These are phyloP conservation scores for Maccullochella peelii DNA, from an alignment of 2,113 vertebrate genomes.

Conservation along the genomic window DNA sequence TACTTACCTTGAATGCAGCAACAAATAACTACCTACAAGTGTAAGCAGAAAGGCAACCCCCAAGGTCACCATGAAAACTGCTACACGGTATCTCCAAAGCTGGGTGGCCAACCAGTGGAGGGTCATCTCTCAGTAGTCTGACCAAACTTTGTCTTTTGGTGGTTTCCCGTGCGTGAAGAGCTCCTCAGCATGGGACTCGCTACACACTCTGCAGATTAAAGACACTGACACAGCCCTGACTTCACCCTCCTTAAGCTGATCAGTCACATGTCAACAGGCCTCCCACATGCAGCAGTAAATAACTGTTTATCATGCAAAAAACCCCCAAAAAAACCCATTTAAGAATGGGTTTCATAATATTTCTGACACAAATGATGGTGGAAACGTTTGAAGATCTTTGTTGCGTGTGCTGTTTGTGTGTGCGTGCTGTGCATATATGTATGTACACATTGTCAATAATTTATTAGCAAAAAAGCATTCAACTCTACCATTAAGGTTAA, in stretches of 20 bases:
- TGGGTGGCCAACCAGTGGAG: conserved; percentile 34
- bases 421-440: background rate
- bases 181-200: conserved; percentile 9
- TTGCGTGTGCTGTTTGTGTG: background rate
- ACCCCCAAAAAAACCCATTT: no score
- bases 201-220: conserved; percentile 21
- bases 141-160: background rate
- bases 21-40: conserved; percentile 34
- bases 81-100: conserved; percentile 46
- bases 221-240: conserved; percentile 23
- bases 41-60: conserved; percentile 40
- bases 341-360: background rate
- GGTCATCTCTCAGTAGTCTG: conserved; percentile 44
- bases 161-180: background rate
- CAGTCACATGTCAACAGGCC: conserved; percentile 16
- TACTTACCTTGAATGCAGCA: conserved; percentile 48
- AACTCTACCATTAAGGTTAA: background rate
- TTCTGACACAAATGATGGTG: background rate
- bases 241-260: conserved; percentile 46
- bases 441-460: background rate
- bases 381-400: no score
- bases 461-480: background rate
- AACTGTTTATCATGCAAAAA: background rate
- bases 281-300: background rate
- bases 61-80: conserved; percentile 38